phyloP scores from a whole-genome alignment of 2,113 vertebrate species.

The Columba janthina region DNA sequence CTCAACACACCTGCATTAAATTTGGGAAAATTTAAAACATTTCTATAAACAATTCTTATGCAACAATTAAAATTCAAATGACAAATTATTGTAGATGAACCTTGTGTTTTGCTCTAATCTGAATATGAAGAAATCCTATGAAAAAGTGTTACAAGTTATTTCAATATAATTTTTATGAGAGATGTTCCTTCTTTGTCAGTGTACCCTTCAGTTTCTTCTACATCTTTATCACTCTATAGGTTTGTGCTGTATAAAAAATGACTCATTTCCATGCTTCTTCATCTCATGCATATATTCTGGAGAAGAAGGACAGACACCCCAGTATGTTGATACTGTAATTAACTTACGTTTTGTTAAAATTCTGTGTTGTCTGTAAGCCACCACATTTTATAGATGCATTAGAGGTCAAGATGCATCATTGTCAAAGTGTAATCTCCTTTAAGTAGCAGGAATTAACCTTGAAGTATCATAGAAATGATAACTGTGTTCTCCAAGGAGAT shows the following conservation, averaged over 20 bases:
- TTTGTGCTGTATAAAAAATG: background rate
- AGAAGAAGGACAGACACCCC: background rate
- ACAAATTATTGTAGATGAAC: background rate
- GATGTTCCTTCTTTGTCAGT: background rate
- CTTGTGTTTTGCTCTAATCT: background rate
- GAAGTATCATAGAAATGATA: background rate
- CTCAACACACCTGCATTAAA: background rate
- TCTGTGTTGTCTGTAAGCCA: background rate
- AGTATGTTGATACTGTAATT: background rate
- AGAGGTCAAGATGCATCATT: background rate
- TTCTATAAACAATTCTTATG: background rate
- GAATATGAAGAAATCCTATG: background rate
- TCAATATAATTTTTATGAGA: background rate
- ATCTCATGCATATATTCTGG: background rate
- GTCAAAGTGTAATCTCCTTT: background rate
- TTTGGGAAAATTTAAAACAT: background rate
- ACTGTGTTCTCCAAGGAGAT: background rate
- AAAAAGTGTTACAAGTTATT: background rate
- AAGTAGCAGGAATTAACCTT: background rate
- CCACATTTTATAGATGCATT: background rate
- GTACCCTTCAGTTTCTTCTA: background rate
- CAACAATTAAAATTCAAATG: background rate
- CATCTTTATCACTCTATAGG: background rate
- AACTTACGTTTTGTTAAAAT: background rate
- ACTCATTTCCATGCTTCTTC: background rate